Conservation (phyloP, 2,113 vertebrate species). For the Tichodroma muraria region DNA sequence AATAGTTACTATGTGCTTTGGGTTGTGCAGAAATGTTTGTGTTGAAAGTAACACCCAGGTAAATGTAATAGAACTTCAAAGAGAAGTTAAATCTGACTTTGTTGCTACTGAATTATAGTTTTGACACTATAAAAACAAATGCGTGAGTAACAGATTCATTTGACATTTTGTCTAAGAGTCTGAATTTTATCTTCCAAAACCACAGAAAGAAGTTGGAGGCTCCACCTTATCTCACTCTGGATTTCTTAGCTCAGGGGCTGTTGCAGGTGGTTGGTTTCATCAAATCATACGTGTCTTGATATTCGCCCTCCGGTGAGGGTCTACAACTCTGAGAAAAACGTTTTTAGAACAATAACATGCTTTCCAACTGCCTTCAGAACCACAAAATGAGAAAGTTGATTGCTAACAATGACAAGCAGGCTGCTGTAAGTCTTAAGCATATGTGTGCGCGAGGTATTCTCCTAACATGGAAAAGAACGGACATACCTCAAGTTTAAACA, state of each 20-base stretch:
- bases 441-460: neutral
- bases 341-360: neutral
- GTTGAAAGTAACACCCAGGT: neutral
- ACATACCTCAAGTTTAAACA: neutral
- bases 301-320: fast-evolving
- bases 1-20: neutral
- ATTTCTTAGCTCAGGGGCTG: neutral
- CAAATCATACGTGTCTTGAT: neutral
- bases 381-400: neutral
- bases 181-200: constrained; percentile 20
- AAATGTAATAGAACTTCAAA: neutral
- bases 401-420: neutral
- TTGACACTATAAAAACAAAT: too few species aligned
- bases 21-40: neutral
- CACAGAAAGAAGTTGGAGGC: neutral
- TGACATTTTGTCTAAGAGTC: neutral
- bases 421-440: neutral
- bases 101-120: neutral
- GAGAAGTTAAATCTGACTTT: neutral
- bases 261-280: neutral
- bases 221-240: neutral
- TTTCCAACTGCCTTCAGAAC: neutral
- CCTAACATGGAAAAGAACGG: neutral
- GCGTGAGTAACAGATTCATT: neutral
- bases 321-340: neutral